phyloP scores from a whole-genome alignment of 2,113 vertebrate genomes.

The Phoxinus phoxinus region DNA sequence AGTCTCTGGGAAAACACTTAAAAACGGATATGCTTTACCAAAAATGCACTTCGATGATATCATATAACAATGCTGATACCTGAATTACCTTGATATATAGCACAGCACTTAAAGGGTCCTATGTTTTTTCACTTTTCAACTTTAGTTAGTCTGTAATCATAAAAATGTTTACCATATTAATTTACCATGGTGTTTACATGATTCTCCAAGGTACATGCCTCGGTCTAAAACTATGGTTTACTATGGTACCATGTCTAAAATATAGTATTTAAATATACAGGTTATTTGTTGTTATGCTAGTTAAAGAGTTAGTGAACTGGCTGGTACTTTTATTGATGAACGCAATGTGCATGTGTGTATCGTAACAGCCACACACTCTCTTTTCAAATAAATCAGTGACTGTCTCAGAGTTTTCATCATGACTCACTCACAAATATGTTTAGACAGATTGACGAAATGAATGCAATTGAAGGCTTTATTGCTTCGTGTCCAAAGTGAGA shows the following conservation, averaged over 20 bases:
- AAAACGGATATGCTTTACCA: not conserved
- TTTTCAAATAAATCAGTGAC: not conserved
- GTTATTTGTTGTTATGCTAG: not conserved
- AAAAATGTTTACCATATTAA: not conserved
- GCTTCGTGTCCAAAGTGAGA: not conserved
- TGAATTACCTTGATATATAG: not conserved
- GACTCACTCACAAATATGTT: constrained; percentile 2
- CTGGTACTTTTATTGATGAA: too few species aligned
- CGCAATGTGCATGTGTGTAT: not conserved
- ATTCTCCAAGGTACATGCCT: not conserved
- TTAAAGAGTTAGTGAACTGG: not conserved
- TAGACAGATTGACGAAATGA: constrained; percentile 6
- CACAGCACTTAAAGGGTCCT: too few species aligned
- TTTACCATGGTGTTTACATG: not conserved
- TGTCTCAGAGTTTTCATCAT: constrained; percentile 28
- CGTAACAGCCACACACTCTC: not conserved
- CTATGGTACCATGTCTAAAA: not conserved
- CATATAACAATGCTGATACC: not conserved
- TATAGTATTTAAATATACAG: not conserved
- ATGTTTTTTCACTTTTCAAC: too few species aligned
- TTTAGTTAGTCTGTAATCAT: too few species aligned
- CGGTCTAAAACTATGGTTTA: not conserved
- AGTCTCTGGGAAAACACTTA: not conserved
- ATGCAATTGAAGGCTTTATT: not conserved
- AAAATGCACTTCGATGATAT: not conserved